A percentile compares a stretch with the other conserved stretches of the same genome.
phyloP scores from a whole-genome alignment of 2,888 invertebrate species.

The Cataglyphis rosenhaueri region DNA sequence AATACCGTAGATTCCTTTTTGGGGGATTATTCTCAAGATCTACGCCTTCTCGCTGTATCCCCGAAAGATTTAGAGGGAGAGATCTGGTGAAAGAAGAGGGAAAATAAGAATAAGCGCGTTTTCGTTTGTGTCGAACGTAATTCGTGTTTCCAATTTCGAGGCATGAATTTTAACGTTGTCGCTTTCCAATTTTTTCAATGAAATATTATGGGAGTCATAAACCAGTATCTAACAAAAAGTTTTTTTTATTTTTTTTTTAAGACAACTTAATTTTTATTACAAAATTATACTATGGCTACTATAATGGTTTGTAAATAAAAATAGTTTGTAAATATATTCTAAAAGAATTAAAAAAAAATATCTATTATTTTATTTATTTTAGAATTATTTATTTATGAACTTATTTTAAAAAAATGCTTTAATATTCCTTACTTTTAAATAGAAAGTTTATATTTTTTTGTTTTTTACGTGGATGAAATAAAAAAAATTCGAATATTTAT shows the following conservation, averaged over 20 bases:
- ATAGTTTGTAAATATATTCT: neutral
- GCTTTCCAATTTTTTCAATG: neutral
- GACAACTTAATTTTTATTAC: neutral
- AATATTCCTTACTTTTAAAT: neutral
- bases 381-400: neutral
- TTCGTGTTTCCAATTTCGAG: slow-evolving; percentile 17
- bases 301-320: neutral
- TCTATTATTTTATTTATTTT: neutral
- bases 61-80: neutral
- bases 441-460: neutral
- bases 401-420: neutral
- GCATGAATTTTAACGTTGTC: slow-evolving; percentile 21
- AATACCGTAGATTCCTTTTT: neutral
- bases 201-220: neutral
- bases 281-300: neutral
- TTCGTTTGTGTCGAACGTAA: neutral
- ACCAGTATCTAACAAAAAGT: neutral
- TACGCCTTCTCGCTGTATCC: neutral
- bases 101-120: neutral
- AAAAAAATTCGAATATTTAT: neutral
- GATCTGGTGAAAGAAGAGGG: neutral
- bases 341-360: neutral
- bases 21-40: neutral
- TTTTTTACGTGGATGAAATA: neutral
- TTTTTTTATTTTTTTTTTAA: neutral